Conservation (phyloP, 1,140 invertebrate genomes). For the Bombus huntii region DNA sequence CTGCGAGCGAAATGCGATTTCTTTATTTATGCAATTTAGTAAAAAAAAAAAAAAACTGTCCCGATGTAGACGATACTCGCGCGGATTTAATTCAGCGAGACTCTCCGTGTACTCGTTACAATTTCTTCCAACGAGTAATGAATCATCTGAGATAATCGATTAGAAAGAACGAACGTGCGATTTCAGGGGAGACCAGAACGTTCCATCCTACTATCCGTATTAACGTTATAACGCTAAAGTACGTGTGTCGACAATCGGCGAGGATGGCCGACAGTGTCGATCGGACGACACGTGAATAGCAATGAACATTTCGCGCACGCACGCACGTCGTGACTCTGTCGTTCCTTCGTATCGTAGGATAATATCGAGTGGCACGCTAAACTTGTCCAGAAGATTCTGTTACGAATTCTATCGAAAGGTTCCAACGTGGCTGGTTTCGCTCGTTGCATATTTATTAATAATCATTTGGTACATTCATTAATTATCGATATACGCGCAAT, state of each 20-base stretch:
- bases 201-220: not conserved
- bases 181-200: not conserved
- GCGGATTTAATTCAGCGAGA: not conserved
- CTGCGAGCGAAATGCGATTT: no score
- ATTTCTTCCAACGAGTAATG: not conserved
- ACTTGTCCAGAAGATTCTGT: no score
- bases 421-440: no score
- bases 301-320: constrained; percentile 32
- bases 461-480: no score
- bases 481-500: no score
- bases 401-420: no score
- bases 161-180: not conserved
- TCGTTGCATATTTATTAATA: no score
- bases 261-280: constrained; percentile 18
- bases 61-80: no score
- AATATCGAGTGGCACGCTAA: not conserved
- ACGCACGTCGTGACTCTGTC: constrained; percentile 5
- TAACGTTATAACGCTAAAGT: not conserved
- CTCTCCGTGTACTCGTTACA: no score
- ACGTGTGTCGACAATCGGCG: constrained; percentile 6
- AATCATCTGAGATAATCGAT: constrained; percentile 3
- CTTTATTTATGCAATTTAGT: no score
- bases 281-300: constrained; percentile 34
- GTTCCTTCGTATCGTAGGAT: not conserved
- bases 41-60: no score